Evolutionary conservation across 2,888 invertebrate genomes (phyloP), one percentile per base, ranked within the genome.

Genomic region (Cheilosia impressa): DNA sequence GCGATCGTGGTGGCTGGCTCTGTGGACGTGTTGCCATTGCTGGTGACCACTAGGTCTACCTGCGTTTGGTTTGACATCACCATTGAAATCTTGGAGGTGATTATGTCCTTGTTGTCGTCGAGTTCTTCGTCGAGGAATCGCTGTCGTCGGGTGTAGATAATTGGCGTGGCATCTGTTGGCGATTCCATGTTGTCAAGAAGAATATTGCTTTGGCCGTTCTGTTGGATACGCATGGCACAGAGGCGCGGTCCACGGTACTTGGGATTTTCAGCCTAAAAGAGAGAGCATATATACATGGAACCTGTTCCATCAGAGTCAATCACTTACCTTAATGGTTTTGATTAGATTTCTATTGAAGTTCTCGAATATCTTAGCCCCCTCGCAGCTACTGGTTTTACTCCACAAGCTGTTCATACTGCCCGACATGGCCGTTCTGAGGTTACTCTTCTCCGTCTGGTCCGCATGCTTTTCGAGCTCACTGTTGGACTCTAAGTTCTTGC

Each of bases 121-220:
- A 92, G 88, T 79, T 92, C 92, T 81, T 92, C 92, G 53, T 92
- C 92, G 2, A 92, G 87, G 27, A 92, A 89, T 4, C 90, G 90
- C 73, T 91, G 93, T 87, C 94, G 94, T 10, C 94, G 93, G 81
- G 95, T 95, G 88, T 96, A 96, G 50, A 96, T 92, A 41, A 96
- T 94, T 0, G 96, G 96, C 15, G 95, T 94, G 34, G 95, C 94
- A 15, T 91, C 90, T 57, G 91, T 91, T 15, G 92, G 88, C 55
- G 95, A 95, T 88, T 96, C 95, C 41, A 95, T 95, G 89, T 96
- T 96, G 91, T 96, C 96, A 27, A 97, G 92, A 5, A 97, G 92
- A 89, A 97, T 96, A 90, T 96, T 97, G 90, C 95, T 96, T 13
- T 96, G 96, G 6, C 96, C 96, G 6, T 95, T 95, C 89, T 96